Percentiles rank a stretch among this genome's conserved stretches.
These are phyloP conservation scores for Ormyrus nitidulus DNA, from an alignment of 2,888 invertebrate genomes.

Conservation along the genomic window DNA sequence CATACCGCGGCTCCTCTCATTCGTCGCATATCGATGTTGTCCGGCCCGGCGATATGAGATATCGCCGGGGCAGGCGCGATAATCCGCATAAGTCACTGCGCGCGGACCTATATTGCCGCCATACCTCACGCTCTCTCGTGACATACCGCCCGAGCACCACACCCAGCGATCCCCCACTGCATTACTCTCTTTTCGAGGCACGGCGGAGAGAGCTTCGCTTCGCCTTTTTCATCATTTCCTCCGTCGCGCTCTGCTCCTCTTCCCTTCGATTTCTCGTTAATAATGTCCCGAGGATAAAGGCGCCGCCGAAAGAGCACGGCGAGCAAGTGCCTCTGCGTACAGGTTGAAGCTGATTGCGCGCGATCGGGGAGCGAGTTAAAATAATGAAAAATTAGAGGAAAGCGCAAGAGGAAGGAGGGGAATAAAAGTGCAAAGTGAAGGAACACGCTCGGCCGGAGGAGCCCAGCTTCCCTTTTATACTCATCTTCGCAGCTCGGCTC, in stretches of 20 bases:
- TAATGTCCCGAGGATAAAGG: no score
- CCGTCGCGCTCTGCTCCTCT: no score
- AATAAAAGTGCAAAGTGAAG: conserved; percentile 39
- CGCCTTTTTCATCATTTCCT: no score
- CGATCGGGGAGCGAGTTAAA: no score
- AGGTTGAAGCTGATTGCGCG: no score
- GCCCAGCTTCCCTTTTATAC: conserved; percentile 5
- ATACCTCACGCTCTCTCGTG: conserved; percentile 69
- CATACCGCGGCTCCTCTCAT: conserved; percentile 68
- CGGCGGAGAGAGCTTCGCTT: no score
- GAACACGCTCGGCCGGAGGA: conserved; percentile 8
- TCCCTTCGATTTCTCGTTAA: no score
- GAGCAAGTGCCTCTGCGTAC: no score
- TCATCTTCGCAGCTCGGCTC: conserved; percentile 11
- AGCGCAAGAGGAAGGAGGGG: no score
- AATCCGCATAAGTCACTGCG: conserved; percentile 70
- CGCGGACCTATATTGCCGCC: conserved; percentile 67
- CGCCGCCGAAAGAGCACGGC: no score
- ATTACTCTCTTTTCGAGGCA: conserved; percentile 55
- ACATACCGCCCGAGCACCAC: conserved; percentile 68
- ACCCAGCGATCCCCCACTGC: conserved; percentile 58
- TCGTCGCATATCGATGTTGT: conserved; percentile 74
- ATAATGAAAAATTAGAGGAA: no score
- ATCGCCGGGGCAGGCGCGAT: conserved; percentile 66
- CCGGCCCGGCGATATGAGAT: conserved; percentile 72